Evolutionary conservation across 2,797 vertebrate species (phyloP), one percentile per base, ranked within the genome.

Genomic region (Schizopygopsis pylzovi): DNA sequence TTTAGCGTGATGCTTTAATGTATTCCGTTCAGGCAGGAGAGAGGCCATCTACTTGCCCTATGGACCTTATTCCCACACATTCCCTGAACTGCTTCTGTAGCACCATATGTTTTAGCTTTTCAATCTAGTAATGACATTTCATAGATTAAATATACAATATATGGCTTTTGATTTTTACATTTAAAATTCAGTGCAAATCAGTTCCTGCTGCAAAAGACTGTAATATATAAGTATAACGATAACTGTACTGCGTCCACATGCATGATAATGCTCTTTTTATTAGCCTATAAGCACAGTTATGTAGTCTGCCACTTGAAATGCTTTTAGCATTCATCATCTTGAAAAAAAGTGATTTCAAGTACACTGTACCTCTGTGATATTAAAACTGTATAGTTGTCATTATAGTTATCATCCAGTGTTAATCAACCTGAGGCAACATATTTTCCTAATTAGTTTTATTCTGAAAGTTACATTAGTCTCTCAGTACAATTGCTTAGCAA

Each of bases 1-100:
- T 78, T 89, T 89, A 77, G 86, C 33, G 25, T 68, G 61, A 68
- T 78, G 73, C 61, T 78, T 56, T 84, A 78, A 84, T 84, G 41
- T 67, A 80, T 83, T 77, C 59, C 70, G 75, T 63, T 61, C 71
- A 61, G 12, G 10, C 56, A 75, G 56, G 12, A 83, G 70, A 49
- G 41, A 75, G n/a, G 56, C 56, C 41, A 65, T 65, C 13, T 63
- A 63, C 41, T 9, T 3, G 12, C 56, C 15, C 13, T 65, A 11
- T 8, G 25, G 41, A 76, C 71, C 63, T 76, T 41, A 61, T 63
- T 63, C 71, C 43, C 56, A 65, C 43, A 83, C 20, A 25, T 65
- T 33, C 22, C 72, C 33, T 76, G 18, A 76, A 43, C n/a, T 65
- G 15, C 28, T 76, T 25, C 43, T 65, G 70, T 63, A 18, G 71